phyloP scores from a whole-genome alignment of 2,797 vertebrate genomes.

The Parambassis ranga region DNA sequence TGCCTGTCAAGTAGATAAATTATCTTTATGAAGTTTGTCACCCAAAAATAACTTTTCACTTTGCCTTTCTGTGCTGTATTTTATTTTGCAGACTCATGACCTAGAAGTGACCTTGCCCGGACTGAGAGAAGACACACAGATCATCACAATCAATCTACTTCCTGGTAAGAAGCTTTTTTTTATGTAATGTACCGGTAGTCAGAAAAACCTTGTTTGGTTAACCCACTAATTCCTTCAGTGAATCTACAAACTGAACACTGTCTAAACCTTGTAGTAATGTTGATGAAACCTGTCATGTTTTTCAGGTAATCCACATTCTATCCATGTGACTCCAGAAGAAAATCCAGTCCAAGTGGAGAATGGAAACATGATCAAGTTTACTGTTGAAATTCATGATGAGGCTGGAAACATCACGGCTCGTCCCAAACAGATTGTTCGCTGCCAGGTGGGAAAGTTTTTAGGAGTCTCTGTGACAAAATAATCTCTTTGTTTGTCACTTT shows the following conservation, averaged over 20 bases:
- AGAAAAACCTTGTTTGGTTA: neutral
- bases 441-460: constrained; percentile 79
- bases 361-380: constrained; percentile 81
- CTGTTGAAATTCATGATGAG: constrained; percentile 87
- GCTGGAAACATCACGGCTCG: constrained; percentile 86
- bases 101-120: constrained; percentile 85
- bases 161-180: constrained; percentile 79
- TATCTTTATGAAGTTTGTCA: too few species aligned
- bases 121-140: constrained; percentile 80
- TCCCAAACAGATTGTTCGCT: constrained; percentile 82
- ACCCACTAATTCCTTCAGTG: too few species aligned
- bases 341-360: constrained; percentile 83
- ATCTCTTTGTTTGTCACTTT: too few species aligned
- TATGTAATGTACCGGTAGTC: neutral
- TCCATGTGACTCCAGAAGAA: constrained; percentile 81
- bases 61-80: neutral
- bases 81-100: constrained; percentile 75
- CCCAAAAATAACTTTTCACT: too few species aligned
- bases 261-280: neutral
- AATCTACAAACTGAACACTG: too few species aligned
- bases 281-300: neutral
- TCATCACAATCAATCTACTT: constrained; percentile 78
- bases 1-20: too few species aligned
- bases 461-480: neutral
- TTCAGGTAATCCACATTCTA: constrained; percentile 79